These are phyloP conservation scores for Sebastes minor DNA, from an alignment of 2,797 vertebrate species.

Conservation along the genomic window DNA sequence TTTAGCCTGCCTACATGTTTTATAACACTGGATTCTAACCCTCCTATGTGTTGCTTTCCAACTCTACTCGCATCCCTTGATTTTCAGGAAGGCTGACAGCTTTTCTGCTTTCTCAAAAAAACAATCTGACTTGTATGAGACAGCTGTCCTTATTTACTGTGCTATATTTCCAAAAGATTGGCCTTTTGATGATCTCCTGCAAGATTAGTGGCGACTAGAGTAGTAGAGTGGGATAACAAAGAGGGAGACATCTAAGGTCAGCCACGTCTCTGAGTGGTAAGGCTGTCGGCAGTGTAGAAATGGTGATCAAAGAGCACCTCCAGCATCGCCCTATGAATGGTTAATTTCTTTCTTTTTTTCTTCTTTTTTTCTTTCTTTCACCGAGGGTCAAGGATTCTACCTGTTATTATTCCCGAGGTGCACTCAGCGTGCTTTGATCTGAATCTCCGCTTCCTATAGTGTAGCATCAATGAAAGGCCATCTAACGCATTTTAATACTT, in stretches of 20 bases:
- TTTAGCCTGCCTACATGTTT: neutral
- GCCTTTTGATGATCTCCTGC: slow-evolving; percentile 56
- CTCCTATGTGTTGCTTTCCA: neutral
- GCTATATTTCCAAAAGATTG: slow-evolving; percentile 51
- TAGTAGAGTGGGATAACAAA: slow-evolving; percentile 50
- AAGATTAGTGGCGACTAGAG: slow-evolving; percentile 49
- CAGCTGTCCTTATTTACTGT: slow-evolving; percentile 56
- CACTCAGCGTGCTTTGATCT: slow-evolving; percentile 66
- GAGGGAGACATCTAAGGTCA: slow-evolving; percentile 63
- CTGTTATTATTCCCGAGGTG: slow-evolving; percentile 56
- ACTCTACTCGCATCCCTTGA: slow-evolving; percentile 7
- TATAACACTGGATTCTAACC: neutral
- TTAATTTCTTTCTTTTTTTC: slow-evolving; percentile 42
- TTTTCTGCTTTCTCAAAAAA: slow-evolving; percentile 30
- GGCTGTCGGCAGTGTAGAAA: slow-evolving; percentile 27
- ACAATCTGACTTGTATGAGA: slow-evolving; percentile 51
- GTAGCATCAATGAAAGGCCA: slow-evolving; percentile 35
- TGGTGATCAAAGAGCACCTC: slow-evolving; percentile 70
- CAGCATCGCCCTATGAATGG: slow-evolving; percentile 45
- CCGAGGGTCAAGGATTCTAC: slow-evolving; percentile 56
- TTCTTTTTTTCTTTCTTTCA: slow-evolving; percentile 9
- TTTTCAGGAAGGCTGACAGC: slow-evolving; percentile 37
- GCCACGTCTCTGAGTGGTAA: slow-evolving; percentile 29
- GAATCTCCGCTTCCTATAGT: slow-evolving; percentile 27
- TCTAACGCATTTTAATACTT: slow-evolving; percentile 23